These are phyloP conservation scores for Anthonomus grandis DNA, from an alignment of 1,140 invertebrate species.

Conservation along the genomic window DNA sequence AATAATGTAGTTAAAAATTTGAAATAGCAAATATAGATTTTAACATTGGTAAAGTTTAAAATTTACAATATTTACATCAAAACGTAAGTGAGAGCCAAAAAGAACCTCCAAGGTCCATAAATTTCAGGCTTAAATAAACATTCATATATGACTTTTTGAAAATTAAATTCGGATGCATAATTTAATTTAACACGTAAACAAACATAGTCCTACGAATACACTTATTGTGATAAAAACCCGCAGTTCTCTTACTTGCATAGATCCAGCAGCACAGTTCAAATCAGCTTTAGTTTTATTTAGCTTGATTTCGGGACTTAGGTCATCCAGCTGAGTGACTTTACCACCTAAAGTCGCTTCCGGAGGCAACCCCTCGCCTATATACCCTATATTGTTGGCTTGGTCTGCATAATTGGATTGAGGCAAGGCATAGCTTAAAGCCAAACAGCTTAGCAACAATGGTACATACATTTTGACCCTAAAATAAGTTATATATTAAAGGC, in stretches of 20 bases:
- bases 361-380: constrained; percentile 68
- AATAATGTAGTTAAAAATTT: no score
- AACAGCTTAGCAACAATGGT: not conserved
- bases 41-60: no score
- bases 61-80: no score
- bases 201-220: no score
- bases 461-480: not conserved
- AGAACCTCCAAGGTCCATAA: no score
- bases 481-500: not conserved
- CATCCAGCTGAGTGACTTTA: constrained; percentile 81
- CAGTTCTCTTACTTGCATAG: constrained; percentile 56
- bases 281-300: constrained; percentile 81
- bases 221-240: no score
- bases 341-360: constrained; percentile 79
- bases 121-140: no score
- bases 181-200: no score
- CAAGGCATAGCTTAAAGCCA: constrained; percentile 1
- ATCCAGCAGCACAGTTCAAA: constrained; percentile 84
- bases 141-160: no score
- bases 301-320: constrained; percentile 78
- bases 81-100: no score
- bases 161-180: no score
- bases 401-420: constrained; percentile 76
- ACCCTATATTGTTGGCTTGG: constrained; percentile 78
- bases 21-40: no score